Evolutionary conservation across 2,113 vertebrate species (phyloP).

Genomic region (Callithrix jacchus): DNA sequence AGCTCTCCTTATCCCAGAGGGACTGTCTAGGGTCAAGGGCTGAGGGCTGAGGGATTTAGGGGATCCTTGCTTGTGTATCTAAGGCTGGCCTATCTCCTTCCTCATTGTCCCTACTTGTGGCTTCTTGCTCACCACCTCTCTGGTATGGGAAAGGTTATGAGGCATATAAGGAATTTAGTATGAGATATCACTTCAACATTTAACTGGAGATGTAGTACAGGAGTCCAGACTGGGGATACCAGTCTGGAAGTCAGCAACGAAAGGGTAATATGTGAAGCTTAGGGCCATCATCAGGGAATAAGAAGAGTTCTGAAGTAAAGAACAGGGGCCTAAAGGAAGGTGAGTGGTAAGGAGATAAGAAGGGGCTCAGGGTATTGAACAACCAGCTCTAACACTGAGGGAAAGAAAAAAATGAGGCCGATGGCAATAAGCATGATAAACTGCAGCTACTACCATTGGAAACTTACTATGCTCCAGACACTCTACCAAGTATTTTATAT

Average conservation of each 20-base stretch:
- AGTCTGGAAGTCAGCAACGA: neutral
- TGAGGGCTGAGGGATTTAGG: neutral
- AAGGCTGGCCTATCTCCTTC: neutral
- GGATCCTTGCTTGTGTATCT: neutral
- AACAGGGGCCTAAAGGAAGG: neutral
- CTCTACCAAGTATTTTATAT: neutral
- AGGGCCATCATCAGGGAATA: no score
- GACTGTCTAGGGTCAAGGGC: neutral
- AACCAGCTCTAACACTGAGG: neutral
- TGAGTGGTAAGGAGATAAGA: neutral
- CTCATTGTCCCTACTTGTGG: neutral
- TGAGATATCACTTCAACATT: neutral
- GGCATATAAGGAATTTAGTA: neutral
- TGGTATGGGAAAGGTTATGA: neutral
- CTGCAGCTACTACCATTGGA: neutral
- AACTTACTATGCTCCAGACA: neutral
- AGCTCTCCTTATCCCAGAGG: no score
- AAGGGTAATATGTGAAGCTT: neutral
- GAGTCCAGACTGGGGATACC: neutral
- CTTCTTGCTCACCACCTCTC: neutral
- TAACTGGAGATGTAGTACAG: neutral
- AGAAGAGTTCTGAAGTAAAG: neutral
- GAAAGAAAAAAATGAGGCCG: neutral
- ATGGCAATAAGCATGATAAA: neutral
- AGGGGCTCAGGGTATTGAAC: neutral